These are phyloP conservation scores for Paralvinella palmiformis DNA, from an alignment of 1,140 invertebrate genomes.

Conservation along the genomic window DNA sequence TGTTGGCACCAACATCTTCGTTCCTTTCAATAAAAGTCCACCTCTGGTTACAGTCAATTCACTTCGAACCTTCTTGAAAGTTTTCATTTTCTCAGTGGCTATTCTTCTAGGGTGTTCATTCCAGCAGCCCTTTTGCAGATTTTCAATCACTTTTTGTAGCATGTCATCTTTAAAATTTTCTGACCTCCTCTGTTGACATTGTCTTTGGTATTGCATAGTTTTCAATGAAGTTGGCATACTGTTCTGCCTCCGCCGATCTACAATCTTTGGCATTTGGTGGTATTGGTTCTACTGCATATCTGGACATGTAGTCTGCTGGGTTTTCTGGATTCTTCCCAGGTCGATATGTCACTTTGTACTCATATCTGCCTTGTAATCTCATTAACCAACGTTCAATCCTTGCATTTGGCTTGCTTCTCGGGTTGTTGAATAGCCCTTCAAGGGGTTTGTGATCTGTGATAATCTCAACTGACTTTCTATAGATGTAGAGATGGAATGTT, in stretches of 20 bases:
- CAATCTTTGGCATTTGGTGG: not conserved
- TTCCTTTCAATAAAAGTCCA: not conserved
- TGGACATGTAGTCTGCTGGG: not conserved
- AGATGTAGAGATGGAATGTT: not conserved
- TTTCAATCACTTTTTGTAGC: too few species aligned
- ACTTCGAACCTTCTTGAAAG: conserved; percentile 2
- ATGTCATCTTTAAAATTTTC: too few species aligned
- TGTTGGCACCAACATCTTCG: too few species aligned
- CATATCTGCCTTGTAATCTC: conserved; percentile 1
- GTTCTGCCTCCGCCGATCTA: not conserved
- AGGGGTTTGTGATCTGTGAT: conserved; percentile 8
- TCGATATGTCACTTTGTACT: not conserved
- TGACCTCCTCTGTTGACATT: too few species aligned
- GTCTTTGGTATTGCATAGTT: too few species aligned
- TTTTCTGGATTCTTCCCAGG: conserved; percentile 4
- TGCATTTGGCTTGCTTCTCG: not conserved
- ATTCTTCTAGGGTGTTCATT: too few species aligned
- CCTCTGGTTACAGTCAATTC: conserved; percentile 5
- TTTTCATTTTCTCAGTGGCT: not conserved
- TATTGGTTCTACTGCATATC: not conserved
- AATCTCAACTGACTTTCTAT: not conserved
- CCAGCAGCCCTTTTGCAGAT: too few species aligned
- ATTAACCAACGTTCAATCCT: conserved; percentile 8
- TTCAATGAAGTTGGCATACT: not conserved
- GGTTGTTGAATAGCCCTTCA: conserved; percentile 6